These are phyloP conservation scores for Karalla daura DNA, from an alignment of 2,797 vertebrate species.

Conservation along the genomic window DNA sequence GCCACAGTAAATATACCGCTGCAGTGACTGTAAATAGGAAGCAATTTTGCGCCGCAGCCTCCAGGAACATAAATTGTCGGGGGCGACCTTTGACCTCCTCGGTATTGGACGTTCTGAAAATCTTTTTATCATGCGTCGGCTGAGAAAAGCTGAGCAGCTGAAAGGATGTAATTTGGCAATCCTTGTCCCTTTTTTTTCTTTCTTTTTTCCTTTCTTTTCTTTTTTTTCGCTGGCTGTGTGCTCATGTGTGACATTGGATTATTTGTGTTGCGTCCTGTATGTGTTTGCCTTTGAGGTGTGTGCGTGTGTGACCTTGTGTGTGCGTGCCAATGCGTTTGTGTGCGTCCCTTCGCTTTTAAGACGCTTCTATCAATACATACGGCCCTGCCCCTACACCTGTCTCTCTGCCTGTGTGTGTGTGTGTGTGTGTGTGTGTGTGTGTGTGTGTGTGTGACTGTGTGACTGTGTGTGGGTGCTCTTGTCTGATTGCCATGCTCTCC, in stretches of 20 bases:
- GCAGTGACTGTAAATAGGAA: background rate
- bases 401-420: slow-evolving; percentile 4
- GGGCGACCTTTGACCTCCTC: slow-evolving; percentile 23
- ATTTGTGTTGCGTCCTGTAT: too few species aligned
- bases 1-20: too few species aligned
- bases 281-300: background rate
- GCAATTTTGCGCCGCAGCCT: background rate
- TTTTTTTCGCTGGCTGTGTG: too few species aligned
- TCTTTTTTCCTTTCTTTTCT: background rate
- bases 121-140: background rate
- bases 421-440: slow-evolving; percentile 1
- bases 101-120: background rate
- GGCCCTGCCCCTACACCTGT: background rate
- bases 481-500: slow-evolving; percentile 62
- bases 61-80: background rate
- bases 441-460: slow-evolving; percentile 11
- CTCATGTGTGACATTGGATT: background rate
- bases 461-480: slow-evolving; percentile 44
- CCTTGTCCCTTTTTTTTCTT: background rate
- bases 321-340: background rate
- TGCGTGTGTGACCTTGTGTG: background rate
- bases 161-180: background rate
- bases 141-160: background rate
- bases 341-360: background rate
- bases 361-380: too few species aligned